These are phyloP conservation scores for Gasterosteus aculeatus DNA, from an alignment of 2,113 vertebrate species.

Conservation along the genomic window DNA sequence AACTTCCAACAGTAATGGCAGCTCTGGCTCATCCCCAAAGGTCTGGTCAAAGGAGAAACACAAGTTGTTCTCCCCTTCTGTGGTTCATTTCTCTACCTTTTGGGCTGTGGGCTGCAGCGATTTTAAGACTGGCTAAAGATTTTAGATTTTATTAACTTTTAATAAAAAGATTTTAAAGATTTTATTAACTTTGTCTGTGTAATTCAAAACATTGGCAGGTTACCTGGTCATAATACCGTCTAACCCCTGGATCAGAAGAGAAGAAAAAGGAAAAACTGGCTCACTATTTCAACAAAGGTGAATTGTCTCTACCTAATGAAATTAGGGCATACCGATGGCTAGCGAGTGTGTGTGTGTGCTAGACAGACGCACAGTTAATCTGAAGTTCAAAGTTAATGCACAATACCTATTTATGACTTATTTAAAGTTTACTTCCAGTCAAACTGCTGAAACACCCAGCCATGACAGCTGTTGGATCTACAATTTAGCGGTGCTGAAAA, in stretches of 20 bases:
- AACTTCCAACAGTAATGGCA: background rate
- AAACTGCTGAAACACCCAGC: too few relatives aligned
- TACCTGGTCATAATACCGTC: background rate
- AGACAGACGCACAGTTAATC: background rate
- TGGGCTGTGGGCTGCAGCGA: slow-evolving; percentile 9
- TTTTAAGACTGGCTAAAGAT: background rate
- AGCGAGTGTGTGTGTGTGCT: background rate
- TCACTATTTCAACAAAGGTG: background rate
- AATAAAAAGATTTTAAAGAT: too few relatives aligned
- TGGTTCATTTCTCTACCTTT: slow-evolving; percentile 19
- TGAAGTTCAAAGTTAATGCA: slow-evolving; percentile 9
- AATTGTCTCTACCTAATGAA: background rate
- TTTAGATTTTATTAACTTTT: background rate
- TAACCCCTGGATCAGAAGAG: background rate
- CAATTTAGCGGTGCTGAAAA: too few relatives aligned
- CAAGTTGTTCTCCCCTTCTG: slow-evolving; percentile 12
- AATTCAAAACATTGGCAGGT: background rate
- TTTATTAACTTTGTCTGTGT: background rate
- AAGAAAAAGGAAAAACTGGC: background rate
- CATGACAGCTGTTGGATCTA: too few relatives aligned
- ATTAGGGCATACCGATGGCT: background rate
- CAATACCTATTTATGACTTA: slow-evolving; percentile 8
- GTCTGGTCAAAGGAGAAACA: slow-evolving; percentile 5
- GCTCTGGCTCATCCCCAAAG: background rate
- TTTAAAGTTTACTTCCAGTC: too few relatives aligned